Conservation (phyloP, 1,140 invertebrate genomes). For the Zaprionus lachaisei region DNA sequence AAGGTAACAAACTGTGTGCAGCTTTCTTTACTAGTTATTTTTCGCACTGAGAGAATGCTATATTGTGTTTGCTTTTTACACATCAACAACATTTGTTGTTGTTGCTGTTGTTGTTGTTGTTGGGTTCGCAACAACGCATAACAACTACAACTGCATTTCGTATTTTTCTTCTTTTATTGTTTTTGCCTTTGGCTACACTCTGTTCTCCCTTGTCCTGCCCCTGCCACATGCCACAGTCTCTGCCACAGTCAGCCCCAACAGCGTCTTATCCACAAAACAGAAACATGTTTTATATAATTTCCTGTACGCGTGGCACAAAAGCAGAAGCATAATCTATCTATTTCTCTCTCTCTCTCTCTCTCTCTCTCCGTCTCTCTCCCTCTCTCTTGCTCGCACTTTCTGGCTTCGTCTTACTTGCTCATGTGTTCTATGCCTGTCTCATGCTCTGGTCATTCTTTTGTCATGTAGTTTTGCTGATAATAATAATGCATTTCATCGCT, state of each 20-base stretch:
- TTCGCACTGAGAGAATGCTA: constrained; percentile 54
- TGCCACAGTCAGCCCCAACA: neutral
- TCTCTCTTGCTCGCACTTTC: constrained; percentile 1
- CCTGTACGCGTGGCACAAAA: constrained; percentile 79
- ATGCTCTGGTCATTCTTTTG: constrained; percentile 60
- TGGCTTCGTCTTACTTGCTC: neutral
- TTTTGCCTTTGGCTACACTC: constrained; percentile 48
- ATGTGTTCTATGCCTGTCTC: constrained; percentile 14
- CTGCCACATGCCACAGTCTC: neutral
- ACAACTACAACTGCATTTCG: constrained; percentile 65
- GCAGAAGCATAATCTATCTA: constrained; percentile 63
- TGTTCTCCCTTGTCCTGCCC: no score
- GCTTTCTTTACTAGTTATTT: constrained; percentile 8
- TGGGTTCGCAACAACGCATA: constrained; percentile 44
- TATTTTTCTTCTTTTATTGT: constrained; percentile 64
- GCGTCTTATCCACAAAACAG: constrained; percentile 15
- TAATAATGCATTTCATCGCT: constrained; percentile 76
- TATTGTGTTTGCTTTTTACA: constrained; percentile 72
- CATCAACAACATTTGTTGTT: constrained; percentile 75
- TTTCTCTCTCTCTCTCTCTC: constrained; percentile 24
- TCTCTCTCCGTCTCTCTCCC: constrained; percentile 3
- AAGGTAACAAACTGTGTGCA: neutral
- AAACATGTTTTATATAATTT: constrained; percentile 81
- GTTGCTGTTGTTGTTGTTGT: constrained; percentile 39
- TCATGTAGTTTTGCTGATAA: constrained; percentile 77